Base-by-base conservation (phyloP, 2,888 invertebrate species). In the Pandemis cinnamomeana region DNA sequence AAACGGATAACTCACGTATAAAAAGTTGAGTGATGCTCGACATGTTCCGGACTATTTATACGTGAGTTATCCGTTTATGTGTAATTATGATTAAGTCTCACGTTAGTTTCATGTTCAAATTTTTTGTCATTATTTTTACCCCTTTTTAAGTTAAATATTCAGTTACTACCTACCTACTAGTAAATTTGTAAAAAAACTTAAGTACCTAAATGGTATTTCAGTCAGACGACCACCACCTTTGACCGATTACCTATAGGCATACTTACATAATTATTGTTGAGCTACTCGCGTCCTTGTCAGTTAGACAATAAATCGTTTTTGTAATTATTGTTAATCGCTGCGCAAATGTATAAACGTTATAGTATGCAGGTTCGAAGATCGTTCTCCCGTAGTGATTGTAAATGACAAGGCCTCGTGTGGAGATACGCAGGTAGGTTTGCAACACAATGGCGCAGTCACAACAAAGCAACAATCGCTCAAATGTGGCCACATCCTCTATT, bases 271-370 rank as follows among this genome's bases (percentile, higher is more conserved):
- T 67, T 53, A 55, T 62, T 67, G 46, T 62, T 51, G 51, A 62
- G 36, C 41, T 41, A 27, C 67, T 60, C 44, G 48, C 55, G 61
- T 62, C 71, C 70, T 71, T 62, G 69, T 51, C 73, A 48, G 66
- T 66, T 69, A 66, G 66, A 74, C 74, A 71, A 74, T 67, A 67
- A 68, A 68, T 61, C 36, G 70, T 67, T 74, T 67, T 61, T 66
- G 71, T 67, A 71, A 74, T 74, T 67, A 74, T 74, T 74, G n/a
- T 74, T 55, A 71, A 70, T 67, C 44, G 74, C 15, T 60, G 67
- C 58, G 69, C 15, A 61, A 67, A 67, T 55, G 48, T 51, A 61
- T 58, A 53, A 66, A 73, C 44, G 64, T 66, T 68, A 62, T 69
- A 66, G 60, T 72, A 70, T 51, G 51, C 41, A 2, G n/a, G 13